phyloP scores from a whole-genome alignment of 2,797 vertebrate species.

The Clamator glandarius region DNA sequence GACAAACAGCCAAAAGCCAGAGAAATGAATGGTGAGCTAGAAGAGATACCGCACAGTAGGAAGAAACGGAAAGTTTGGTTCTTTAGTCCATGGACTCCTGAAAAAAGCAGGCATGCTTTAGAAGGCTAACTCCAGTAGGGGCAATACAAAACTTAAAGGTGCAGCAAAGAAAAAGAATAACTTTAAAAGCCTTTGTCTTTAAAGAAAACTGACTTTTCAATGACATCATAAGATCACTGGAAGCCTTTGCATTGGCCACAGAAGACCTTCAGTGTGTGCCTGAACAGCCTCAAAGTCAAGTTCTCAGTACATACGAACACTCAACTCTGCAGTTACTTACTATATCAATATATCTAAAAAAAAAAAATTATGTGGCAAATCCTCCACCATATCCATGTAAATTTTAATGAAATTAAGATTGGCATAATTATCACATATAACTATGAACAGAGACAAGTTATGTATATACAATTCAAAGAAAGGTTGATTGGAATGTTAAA shows the following conservation, averaged over 20 bases:
- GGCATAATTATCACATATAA: slow-evolving; percentile 8
- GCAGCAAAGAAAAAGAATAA: background rate
- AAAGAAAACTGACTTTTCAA: background rate
- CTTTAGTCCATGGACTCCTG: background rate
- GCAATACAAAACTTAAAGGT: background rate
- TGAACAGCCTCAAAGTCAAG: background rate
- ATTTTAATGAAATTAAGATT: slow-evolving; percentile 37
- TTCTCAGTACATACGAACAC: background rate
- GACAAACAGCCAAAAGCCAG: background rate
- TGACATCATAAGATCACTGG: background rate
- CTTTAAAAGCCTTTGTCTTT: background rate
- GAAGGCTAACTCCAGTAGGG: background rate
- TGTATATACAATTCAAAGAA: slow-evolving; percentile 12
- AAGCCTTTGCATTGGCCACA: background rate
- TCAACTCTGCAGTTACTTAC: background rate
- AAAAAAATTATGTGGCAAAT: background rate
- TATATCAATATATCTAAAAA: background rate
- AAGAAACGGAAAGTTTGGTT: background rate
- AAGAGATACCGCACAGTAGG: background rate
- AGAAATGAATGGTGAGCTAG: background rate
- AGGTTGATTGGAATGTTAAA: slow-evolving; percentile 44
- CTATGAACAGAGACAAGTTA: slow-evolving; percentile 29
- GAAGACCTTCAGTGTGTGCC: background rate
- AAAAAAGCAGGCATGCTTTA: background rate
- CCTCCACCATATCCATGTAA: background rate